These are phyloP conservation scores for Antheraea mylitta DNA, from an alignment of 1,140 invertebrate species.

Conservation along the genomic window DNA sequence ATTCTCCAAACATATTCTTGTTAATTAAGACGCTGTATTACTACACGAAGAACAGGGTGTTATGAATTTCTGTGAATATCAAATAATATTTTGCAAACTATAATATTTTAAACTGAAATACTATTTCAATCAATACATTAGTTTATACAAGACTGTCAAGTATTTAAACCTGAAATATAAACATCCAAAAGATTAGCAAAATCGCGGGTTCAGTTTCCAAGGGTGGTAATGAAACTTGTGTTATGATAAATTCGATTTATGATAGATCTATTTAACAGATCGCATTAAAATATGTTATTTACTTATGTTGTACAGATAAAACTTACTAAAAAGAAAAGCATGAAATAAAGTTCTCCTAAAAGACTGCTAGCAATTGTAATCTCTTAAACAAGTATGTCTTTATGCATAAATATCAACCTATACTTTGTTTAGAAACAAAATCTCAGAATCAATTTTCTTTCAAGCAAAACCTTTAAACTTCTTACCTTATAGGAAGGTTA, in stretches of 20 bases:
- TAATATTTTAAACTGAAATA: not conserved
- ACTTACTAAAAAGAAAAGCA: no score
- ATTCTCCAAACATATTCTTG: not conserved
- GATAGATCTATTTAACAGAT: not conserved
- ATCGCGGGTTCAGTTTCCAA: not conserved
- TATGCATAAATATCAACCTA: not conserved
- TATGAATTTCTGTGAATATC: not conserved
- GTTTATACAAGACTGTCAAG: not conserved
- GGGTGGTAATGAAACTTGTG: not conserved
- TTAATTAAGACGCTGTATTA: not conserved
- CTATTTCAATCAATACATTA: no score
- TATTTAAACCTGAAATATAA: not conserved
- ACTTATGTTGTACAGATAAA: no score
- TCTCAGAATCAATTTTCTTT: slow-evolving; percentile 8
- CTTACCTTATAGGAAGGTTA: no score
- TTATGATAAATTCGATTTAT: not conserved
- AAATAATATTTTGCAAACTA: no score
- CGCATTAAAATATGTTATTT: no score
- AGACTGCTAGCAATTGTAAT: no score
- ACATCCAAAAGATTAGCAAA: not conserved
- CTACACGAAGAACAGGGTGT: not conserved
- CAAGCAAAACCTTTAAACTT: not conserved
- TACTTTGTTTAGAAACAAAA: not conserved
- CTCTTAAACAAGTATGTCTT: no score
- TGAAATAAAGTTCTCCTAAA: no score